Evolutionary conservation across 2,113 vertebrate genomes (phyloP), one percentile per base, ranked within the genome.

Genomic region (Salminus brasiliensis): DNA sequence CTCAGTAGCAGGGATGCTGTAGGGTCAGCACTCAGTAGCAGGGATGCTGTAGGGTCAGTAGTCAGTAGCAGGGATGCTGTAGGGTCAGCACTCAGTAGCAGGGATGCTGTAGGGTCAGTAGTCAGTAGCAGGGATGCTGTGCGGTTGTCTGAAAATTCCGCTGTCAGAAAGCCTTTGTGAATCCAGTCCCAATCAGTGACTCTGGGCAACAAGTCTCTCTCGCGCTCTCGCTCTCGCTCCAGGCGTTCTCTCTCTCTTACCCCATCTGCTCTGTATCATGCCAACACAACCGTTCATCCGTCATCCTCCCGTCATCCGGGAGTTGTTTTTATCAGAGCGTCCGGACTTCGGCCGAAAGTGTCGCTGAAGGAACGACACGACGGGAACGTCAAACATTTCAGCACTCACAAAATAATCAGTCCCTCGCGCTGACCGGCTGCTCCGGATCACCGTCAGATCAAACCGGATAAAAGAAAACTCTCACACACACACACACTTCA

Each of bases 131-230:
- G 10, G 39, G 4, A 10, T 41, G 10, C n/a, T n/a, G n/a, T n/a
- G n/a, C n/a, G n/a, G n/a, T n/a, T n/a, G n/a, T n/a, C n/a, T 2
- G 18, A 18, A 6, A 21, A 52, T n/a, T 4, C 18, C 16, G 13
- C 45, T 49, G 45, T 49, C 45, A 49, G 9, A 45, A 45, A 45
- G 45, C 5, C 29, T 25, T 43, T 34, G 16, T 55, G 41, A 57
- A 49, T 57, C 60, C 62, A 67, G 69, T 83, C 60, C 52, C 67
- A 70, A 68, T 66, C 68, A 72, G 55, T 30, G 67, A 47, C 65
- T 70, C 47, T 39, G 45, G 73, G 82, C 82, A 83, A 83, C 82
- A 80, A 79, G 82, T 76, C 21, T 65, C 62, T 45, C 47, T 79
- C 72, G 71, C n/a, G 45, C 55, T 59, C 6, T 75, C 21, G 52